Base-by-base conservation (phyloP, 2,113 vertebrate genomes). In the Chrysemys picta region DNA sequence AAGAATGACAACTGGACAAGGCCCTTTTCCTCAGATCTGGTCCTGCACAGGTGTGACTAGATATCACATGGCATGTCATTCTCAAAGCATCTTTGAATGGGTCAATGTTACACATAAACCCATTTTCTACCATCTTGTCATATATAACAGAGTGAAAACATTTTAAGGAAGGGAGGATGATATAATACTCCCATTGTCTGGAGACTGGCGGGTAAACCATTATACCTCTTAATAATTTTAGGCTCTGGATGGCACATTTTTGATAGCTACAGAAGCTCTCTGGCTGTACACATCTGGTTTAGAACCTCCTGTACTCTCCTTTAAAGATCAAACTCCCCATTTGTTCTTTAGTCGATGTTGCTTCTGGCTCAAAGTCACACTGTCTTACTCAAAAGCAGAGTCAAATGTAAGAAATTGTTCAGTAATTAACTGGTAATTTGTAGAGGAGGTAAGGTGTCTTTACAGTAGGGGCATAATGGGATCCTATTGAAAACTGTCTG, bases 401-500 rank as follows among this genome's bases (percentile, higher is more conserved):
- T 95, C 84, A 95, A 89, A 96, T 82, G 94, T 81, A 82, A 93
- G 95, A 47, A 96, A 96, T 84, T 89, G 88, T 89, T 95, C 59
- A 0, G 81, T 97, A 98, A 98, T 98, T 97, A 98, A 97, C 89
- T 82, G 87, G 82, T 88, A 96, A 97, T 97, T 97, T 97, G 87
- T 93, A 78, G 56, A 91, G 90, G 35, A 95, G 91, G 89, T 65
- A 96, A 97, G 97, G 87, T 91, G 93, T 84, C 94, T 97, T 90
- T 9, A 2, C 84, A 90, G 86, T 38, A 85, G 29, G 45, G 75
- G 27, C 84, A 89, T 92, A 95, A 96, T 83, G 83, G 89, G 92
- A 95, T 92, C 90, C 81, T 93, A 92, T 84, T 91, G 94, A 97
- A 96, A 96, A 89, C 89, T 94, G 87, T 69, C 95, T 95, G 89